A percentile compares a stretch with the other conserved stretches of the same genome.
Evolutionary conservation across 2,113 vertebrate species (phyloP).

Genomic region (Coregonus clupeaformis): DNA sequence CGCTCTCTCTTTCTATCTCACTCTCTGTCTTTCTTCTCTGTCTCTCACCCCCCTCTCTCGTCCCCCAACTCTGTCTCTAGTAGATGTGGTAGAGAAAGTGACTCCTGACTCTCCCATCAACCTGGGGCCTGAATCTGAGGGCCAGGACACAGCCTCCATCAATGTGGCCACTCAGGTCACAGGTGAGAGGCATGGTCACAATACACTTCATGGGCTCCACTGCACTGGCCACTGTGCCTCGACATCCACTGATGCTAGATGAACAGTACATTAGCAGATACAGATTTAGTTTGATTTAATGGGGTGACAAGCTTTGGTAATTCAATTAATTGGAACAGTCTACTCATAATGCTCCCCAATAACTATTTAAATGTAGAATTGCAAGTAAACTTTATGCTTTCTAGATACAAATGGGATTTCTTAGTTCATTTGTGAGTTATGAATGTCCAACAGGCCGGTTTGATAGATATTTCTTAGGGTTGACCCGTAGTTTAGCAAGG

Average conservation of each 20-base stretch:
- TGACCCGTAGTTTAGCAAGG: slow-evolving; percentile 43
- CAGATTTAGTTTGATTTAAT: background rate
- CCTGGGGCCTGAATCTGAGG: slow-evolving; percentile 50
- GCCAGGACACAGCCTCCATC: slow-evolving; percentile 54
- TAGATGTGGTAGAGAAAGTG: slow-evolving; percentile 52
- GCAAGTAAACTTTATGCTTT: slow-evolving; percentile 22
- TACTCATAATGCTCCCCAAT: no score
- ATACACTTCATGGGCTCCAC: slow-evolving; percentile 39
- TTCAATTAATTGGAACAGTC: background rate
- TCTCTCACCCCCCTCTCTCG: background rate
- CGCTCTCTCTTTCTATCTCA: background rate
- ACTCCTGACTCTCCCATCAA: slow-evolving; percentile 53
- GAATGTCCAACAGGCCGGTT: slow-evolving; percentile 24
- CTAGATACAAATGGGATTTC: no score
- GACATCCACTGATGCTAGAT: no score
- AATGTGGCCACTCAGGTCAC: slow-evolving; percentile 44
- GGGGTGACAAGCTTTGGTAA: background rate
- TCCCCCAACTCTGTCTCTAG: slow-evolving; percentile 12
- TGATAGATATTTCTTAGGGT: slow-evolving; percentile 45
- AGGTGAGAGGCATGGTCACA: slow-evolving; percentile 61
- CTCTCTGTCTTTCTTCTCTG: background rate
- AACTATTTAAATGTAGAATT: no score
- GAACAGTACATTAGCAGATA: background rate
- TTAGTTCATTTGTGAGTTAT: slow-evolving; percentile 40
- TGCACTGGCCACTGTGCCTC: slow-evolving; percentile 84